phyloP scores from a whole-genome alignment of 2,888 invertebrate species.

The Furcula furcula region DNA sequence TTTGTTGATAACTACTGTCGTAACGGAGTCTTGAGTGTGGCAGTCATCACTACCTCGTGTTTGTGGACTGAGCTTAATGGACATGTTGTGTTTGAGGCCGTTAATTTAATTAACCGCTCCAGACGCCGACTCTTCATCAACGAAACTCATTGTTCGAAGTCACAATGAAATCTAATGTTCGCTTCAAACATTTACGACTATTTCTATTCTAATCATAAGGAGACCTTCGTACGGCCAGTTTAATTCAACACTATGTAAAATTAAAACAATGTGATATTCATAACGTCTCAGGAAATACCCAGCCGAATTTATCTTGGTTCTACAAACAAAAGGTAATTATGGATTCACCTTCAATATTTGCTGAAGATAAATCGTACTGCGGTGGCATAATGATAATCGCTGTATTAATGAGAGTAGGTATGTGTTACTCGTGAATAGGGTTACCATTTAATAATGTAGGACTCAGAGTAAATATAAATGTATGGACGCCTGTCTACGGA shows the following conservation, averaged over 20 bases:
- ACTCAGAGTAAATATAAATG: no score
- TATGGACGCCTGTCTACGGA: no score
- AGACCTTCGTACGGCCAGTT: background rate
- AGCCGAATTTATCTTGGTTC: constrained; percentile 60
- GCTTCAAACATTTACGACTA: constrained; percentile 8
- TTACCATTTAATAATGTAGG: no score
- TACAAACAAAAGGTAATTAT: constrained; percentile 67
- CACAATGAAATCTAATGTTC: constrained; percentile 48
- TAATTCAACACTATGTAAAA: constrained; percentile 11
- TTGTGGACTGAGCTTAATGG: constrained; percentile 63
- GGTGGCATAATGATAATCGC: constrained; percentile 55
- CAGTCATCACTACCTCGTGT: constrained; percentile 36
- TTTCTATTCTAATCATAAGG: constrained; percentile 10
- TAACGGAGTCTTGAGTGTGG: constrained; percentile 1
- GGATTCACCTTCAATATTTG: constrained; percentile 71
- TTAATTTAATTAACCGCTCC: constrained; percentile 71
- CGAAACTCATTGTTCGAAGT: constrained; percentile 60
- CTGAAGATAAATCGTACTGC: constrained; percentile 64
- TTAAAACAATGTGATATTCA: constrained; percentile 30
- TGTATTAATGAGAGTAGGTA: constrained; percentile 36
- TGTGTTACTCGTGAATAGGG: constrained; percentile 25
- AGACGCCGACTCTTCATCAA: constrained; percentile 53
- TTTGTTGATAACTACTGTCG: no score
- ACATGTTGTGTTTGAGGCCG: constrained; percentile 65
- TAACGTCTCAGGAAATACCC: constrained; percentile 39